Evolutionary conservation across 2,888 invertebrate genomes (phyloP).

Genomic region (Lutraria lutraria): DNA sequence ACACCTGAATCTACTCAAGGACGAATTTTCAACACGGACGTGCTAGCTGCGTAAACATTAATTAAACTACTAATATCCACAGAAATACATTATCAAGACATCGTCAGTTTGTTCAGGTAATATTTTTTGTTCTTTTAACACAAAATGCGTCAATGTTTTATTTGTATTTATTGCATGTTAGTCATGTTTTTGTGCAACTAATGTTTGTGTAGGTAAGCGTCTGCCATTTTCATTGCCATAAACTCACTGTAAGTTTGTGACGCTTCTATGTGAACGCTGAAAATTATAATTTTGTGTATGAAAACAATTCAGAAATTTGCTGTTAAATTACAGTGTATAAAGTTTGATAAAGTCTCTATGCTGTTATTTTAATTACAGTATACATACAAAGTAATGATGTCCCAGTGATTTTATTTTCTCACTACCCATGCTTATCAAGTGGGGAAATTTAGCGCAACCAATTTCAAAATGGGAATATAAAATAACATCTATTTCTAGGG

Average conservation of each 20-base stretch:
- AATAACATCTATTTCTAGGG: too few species aligned
- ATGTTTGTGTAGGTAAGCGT: background rate
- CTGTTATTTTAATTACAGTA: too few species aligned
- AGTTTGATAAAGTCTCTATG: too few species aligned
- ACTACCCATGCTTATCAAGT: too few species aligned
- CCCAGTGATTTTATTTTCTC: too few species aligned
- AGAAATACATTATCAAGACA: background rate
- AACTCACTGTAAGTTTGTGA: background rate
- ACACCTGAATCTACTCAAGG: constrained; percentile 22
- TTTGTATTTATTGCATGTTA: background rate
- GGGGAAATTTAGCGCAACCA: too few species aligned
- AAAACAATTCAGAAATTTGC: too few species aligned
- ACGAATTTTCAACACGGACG: constrained; percentile 12
- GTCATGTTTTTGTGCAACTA: background rate
- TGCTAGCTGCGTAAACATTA: background rate
- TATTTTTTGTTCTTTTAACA: background rate
- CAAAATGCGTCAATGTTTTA: background rate
- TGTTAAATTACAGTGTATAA: too few species aligned
- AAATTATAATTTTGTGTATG: too few species aligned
- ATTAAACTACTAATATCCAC: background rate
- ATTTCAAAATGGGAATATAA: too few species aligned
- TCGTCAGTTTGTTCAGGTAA: background rate
- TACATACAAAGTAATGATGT: too few species aligned
- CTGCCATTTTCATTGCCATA: background rate
- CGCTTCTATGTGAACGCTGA: background rate